Evolutionary conservation across 2,888 invertebrate species (phyloP).

Genomic region (Philaethria dido): DNA sequence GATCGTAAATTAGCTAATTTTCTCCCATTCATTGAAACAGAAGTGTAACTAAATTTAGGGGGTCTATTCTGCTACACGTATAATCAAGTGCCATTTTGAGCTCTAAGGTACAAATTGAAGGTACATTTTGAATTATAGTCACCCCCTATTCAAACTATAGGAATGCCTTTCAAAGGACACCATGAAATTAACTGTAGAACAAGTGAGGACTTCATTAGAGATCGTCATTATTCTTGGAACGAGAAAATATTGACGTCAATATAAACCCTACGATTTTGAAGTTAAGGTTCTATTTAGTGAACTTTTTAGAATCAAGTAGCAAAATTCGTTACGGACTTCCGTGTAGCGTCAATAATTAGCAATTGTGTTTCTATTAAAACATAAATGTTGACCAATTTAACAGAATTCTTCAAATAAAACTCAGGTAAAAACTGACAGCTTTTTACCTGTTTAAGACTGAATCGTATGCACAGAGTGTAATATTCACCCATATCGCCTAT

Average conservation of each 20-base stretch:
- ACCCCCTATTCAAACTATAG: slow-evolving; percentile 4
- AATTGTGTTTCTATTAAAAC: slow-evolving; percentile 42
- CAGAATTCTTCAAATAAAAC: slow-evolving; percentile 26
- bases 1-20: slow-evolving; percentile 30
- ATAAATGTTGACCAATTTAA: slow-evolving; percentile 32
- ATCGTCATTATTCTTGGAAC: slow-evolving; percentile 27
- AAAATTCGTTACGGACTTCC: slow-evolving; percentile 51
- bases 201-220: slow-evolving; percentile 32
- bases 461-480: background rate
- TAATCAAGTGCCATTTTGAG: slow-evolving; percentile 39
- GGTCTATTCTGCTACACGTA: slow-evolving; percentile 35
- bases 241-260: background rate
- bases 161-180: slow-evolving; percentile 26
- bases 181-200: slow-evolving; percentile 40
- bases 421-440: slow-evolving; percentile 6
- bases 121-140: slow-evolving; percentile 33
- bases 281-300: background rate
- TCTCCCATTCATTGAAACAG: slow-evolving; percentile 41
- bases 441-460: background rate
- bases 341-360: slow-evolving; percentile 54
- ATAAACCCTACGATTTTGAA: background rate
- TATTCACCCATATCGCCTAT: too few relatives aligned
- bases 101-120: slow-evolving; percentile 13
- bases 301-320: slow-evolving; percentile 15
- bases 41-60: slow-evolving; percentile 45